Conservation (phyloP, 2,888 invertebrate species). For the Elgonia sp. region DNA sequence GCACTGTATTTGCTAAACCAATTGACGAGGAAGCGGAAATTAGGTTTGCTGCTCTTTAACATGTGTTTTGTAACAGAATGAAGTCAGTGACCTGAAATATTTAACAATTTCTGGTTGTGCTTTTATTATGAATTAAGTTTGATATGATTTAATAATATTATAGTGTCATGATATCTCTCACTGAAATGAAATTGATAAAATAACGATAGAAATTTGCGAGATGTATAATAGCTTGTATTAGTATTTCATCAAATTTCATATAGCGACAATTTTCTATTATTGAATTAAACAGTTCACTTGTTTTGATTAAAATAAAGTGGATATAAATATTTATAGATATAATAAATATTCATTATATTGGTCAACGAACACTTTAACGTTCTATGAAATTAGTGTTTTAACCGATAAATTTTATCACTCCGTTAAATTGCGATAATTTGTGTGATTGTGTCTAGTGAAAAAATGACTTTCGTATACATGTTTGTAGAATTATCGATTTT, state of each 20-base stretch:
- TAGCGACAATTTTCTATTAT: constrained; percentile 7
- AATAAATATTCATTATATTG: too few relatives aligned
- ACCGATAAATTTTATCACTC: too few relatives aligned
- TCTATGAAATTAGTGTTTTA: too few relatives aligned
- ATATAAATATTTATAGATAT: background rate
- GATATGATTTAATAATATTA: constrained; percentile 33
- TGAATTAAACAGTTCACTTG: background rate
- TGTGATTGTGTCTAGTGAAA: too few relatives aligned
- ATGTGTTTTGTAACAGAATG: constrained; percentile 21
- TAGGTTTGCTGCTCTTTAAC: constrained; percentile 50
- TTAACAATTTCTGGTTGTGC: constrained; percentile 23
- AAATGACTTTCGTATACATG: too few relatives aligned
- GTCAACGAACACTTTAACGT: too few relatives aligned
- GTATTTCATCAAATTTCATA: constrained; percentile 15
- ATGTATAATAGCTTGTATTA: constrained; percentile 19
- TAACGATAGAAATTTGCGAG: background rate
- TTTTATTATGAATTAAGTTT: constrained; percentile 2
- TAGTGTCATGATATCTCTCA: constrained; percentile 4
- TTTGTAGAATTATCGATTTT: too few relatives aligned
- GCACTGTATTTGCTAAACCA: constrained; percentile 35
- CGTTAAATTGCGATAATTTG: too few relatives aligned
- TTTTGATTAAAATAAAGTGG: background rate
- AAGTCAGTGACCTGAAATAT: constrained; percentile 38
- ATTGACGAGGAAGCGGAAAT: constrained; percentile 56
- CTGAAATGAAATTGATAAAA: background rate